phyloP scores from a whole-genome alignment of 2,888 invertebrate genomes.

The Dryobotodes eremita region DNA sequence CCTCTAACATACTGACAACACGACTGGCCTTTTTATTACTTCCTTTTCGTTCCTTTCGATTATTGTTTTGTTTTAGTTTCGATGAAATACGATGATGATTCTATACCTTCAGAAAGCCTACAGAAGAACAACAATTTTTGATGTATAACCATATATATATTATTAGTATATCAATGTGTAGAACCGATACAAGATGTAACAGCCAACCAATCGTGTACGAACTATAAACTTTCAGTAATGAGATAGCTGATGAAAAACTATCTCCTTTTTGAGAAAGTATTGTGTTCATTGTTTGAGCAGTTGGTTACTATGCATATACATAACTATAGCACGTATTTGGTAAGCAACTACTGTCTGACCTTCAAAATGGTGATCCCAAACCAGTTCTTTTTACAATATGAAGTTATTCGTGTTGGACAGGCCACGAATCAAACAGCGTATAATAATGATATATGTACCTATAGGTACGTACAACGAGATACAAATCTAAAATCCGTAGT shows the following conservation, averaged over 20 bases:
- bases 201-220: background rate
- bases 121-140: background rate
- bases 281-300: background rate
- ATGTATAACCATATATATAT: too few relatives aligned
- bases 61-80: slow-evolving; percentile 67
- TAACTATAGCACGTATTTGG: slow-evolving; percentile 6
- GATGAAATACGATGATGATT: slow-evolving; percentile 66
- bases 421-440: slow-evolving; percentile 9
- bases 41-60: slow-evolving; percentile 54
- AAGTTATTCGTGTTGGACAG: slow-evolving; percentile 24
- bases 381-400: slow-evolving; percentile 47
- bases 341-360: slow-evolving; percentile 40
- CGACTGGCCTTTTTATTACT: slow-evolving; percentile 79
- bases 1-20: slow-evolving; percentile 72
- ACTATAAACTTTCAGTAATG: slow-evolving; percentile 4
- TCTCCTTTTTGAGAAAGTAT: background rate
- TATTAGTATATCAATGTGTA: too few relatives aligned
- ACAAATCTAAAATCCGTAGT: background rate
- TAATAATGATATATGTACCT: slow-evolving; percentile 13
- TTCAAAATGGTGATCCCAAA: slow-evolving; percentile 37
- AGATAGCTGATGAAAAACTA: background rate
- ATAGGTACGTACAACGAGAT: background rate
- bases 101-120: slow-evolving; percentile 32
- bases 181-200: background rate
- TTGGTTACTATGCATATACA: slow-evolving; percentile 10